Conservation (phyloP, 2,888 invertebrate genomes). For the Pristionchus maxplancki region DNA sequence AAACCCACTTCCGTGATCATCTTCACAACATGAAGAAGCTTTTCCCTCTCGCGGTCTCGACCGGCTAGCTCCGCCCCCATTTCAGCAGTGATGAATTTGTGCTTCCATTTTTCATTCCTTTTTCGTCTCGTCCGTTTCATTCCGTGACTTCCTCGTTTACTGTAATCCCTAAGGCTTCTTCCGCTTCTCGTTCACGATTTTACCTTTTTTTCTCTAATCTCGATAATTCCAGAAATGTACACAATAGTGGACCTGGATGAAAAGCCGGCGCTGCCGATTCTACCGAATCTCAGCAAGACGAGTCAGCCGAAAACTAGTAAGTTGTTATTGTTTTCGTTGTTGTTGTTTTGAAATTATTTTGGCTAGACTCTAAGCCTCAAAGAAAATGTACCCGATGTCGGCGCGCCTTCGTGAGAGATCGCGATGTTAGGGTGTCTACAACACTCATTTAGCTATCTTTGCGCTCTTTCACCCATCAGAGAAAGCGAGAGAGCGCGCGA, state of each 20-base stretch:
- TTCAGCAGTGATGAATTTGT: background rate
- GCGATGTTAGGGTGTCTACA: background rate
- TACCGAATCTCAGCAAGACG: background rate
- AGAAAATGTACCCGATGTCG: background rate
- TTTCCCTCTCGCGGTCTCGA: too few relatives aligned
- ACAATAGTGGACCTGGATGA: background rate
- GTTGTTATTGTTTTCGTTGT: background rate
- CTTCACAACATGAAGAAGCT: too few relatives aligned
- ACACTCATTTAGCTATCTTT: background rate
- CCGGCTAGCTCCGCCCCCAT: background rate
- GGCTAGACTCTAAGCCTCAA: too few relatives aligned
- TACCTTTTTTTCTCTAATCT: background rate
- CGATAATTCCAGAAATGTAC: background rate
- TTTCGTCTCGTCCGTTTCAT: background rate
- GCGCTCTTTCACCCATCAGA: too few relatives aligned
- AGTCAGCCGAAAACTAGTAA: background rate
- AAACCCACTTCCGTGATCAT: too few relatives aligned
- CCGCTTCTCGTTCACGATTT: background rate
- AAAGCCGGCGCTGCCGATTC: background rate
- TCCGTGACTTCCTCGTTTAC: background rate
- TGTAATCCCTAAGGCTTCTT: background rate
- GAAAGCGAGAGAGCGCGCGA: too few relatives aligned
- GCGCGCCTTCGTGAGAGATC: background rate
- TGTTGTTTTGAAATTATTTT: background rate
- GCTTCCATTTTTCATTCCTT: background rate